Conservation (phyloP, 2,888 invertebrate species). For the Diaphora mendica region DNA sequence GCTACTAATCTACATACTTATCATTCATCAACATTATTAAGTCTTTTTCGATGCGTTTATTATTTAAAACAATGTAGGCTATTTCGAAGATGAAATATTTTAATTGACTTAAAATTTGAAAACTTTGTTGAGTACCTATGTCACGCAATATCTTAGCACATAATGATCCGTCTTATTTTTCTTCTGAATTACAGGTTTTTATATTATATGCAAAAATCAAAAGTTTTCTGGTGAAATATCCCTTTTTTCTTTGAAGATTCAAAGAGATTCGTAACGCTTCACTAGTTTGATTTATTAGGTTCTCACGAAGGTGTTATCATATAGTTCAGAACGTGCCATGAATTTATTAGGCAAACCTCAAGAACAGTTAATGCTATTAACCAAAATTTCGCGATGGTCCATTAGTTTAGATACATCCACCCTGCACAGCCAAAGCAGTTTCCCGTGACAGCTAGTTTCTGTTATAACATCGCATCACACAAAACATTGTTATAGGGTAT, state of each 20-base stretch:
- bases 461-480: too few relatives aligned
- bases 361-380: too few relatives aligned
- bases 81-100: background rate
- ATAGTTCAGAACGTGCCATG: too few relatives aligned
- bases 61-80: constrained; percentile 1
- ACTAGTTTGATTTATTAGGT: too few relatives aligned
- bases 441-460: too few relatives aligned
- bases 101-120: background rate
- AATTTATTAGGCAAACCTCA: too few relatives aligned
- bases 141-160: background rate
- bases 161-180: background rate
- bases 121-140: background rate
- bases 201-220: background rate
- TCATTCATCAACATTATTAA: constrained; percentile 28
- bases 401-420: too few relatives aligned
- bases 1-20: constrained; percentile 24
- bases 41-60: constrained; percentile 13
- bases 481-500: too few relatives aligned
- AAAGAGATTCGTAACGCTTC: too few relatives aligned
- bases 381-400: too few relatives aligned
- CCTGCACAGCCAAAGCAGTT: too few relatives aligned
- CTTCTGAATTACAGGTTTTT: background rate
- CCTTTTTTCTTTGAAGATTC: background rate
- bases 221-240: too few relatives aligned
- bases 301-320: background rate